Evolutionary conservation across 1,140 invertebrate species (phyloP), one percentile per base, ranked within the genome.

Genomic region (Ceratina japonica): DNA sequence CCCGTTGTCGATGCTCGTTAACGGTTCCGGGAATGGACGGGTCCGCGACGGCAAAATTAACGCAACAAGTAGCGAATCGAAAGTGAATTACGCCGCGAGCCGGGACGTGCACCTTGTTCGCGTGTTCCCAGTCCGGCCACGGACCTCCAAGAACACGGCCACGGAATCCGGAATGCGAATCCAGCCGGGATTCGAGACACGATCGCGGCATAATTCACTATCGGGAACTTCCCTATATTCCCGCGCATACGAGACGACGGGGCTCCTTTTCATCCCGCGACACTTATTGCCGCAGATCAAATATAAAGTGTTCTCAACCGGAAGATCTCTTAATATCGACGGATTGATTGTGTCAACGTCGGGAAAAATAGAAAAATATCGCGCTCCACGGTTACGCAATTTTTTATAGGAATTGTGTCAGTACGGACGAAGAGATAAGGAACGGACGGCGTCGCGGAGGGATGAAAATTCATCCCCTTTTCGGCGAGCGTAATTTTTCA

Each of bases 171-270:
- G 31, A 73, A 79, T 65, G 27, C 10, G 65, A 16, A 31, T 24
- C 15, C 24, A 24, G 18, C 10, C 8, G 10, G 37, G 31, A 84
- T 84, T 84, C 83, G 77, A 72, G 70, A 84, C 81, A 83, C 83
- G 83, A 52, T 15, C 61, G 12, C 18, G 61, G 52, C 61, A 79
- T 81, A 85, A 84, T 84, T 85, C 63, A 75, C 59, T 79, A 85
- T 85, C 71, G 79, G 20, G 61, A 73, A 72, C 49, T 64, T 72
- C 54, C 20, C 44, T 54, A 44, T 62, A 31, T 31, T 58, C 56
- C 5, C 10, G 37, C 10, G 37, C 37, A 44, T 44, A 44, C 37
- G 37, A 44, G 37, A 44, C 37, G 37, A 44, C 37, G 10, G 37
- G 10, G 37, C 37, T 44, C 10, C 37, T 44, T 44, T 44, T 44